phyloP scores from a whole-genome alignment of 2,888 invertebrate genomes.

The Eristalinus aeneus region DNA sequence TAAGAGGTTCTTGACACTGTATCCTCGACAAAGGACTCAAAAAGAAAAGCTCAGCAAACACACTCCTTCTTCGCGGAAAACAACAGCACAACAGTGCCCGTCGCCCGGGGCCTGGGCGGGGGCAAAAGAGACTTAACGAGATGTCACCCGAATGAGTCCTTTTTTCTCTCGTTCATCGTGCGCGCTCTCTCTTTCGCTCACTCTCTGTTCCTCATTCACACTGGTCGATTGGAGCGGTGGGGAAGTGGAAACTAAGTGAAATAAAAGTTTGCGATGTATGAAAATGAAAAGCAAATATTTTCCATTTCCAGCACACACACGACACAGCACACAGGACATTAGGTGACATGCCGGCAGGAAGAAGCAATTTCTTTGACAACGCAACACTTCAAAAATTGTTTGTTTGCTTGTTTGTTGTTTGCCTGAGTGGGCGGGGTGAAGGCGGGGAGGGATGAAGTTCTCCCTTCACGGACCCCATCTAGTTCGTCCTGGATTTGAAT shows the following conservation, averaged over 20 bases:
- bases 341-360: slow-evolving; percentile 65
- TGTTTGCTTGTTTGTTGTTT: slow-evolving; percentile 50
- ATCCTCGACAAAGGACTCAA: slow-evolving; percentile 61
- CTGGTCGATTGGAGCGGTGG: not conserved
- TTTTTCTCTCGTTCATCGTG: not conserved
- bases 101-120: slow-evolving; percentile 16
- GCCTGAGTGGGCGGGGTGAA: not conserved
- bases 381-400: slow-evolving; percentile 69
- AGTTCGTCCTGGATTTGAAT: slow-evolving; percentile 64
- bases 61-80: slow-evolving; percentile 56
- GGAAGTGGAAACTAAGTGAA: slow-evolving; percentile 63
- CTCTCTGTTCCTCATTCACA: slow-evolving; percentile 7
- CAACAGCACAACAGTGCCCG: not conserved
- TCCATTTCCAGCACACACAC: slow-evolving; percentile 16
- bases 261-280: slow-evolving; percentile 69
- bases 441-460: not conserved
- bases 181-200: not conserved
- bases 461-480: too few relatives aligned
- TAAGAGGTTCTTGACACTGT: slow-evolving; percentile 73
- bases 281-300: slow-evolving; percentile 71
- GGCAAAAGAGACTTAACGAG: slow-evolving; percentile 46
- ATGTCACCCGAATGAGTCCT: slow-evolving; percentile 46
- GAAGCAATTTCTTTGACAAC: slow-evolving; percentile 70
- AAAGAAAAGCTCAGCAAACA: slow-evolving; percentile 69
- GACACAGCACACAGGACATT: slow-evolving; percentile 27